Conservation (phyloP, 2,888 invertebrate genomes). For the Deilephila porcellus region DNA sequence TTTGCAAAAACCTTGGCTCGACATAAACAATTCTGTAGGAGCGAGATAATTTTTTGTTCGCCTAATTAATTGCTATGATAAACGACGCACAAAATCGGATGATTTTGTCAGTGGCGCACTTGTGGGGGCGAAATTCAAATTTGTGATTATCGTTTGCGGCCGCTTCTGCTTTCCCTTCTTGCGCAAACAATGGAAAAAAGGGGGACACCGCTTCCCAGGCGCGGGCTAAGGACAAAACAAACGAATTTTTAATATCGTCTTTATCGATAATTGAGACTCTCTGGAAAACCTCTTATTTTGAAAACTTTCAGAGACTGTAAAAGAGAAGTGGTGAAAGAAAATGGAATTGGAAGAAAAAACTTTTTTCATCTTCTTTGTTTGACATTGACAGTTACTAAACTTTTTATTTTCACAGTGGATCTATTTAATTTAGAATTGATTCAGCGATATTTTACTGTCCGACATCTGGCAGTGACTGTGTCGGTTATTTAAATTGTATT, state of each 20-base stretch:
- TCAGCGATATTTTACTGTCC: slow-evolving; percentile 71
- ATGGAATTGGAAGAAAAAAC: slow-evolving; percentile 81
- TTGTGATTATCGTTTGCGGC: slow-evolving; percentile 79
- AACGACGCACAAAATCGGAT: slow-evolving; percentile 78
- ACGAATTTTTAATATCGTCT: slow-evolving; percentile 85
- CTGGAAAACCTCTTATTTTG: slow-evolving; percentile 83
- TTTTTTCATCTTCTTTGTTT: slow-evolving; percentile 85
- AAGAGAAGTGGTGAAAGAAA: slow-evolving; percentile 82
- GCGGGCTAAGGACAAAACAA: slow-evolving; percentile 83
- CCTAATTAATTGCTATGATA: slow-evolving; percentile 78
- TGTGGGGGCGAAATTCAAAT: slow-evolving; percentile 80
- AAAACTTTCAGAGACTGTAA: slow-evolving; percentile 82
- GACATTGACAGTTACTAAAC: slow-evolving; percentile 83
- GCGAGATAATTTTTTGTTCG: slow-evolving; percentile 70
- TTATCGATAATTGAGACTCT: slow-evolving; percentile 85
- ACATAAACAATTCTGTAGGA: slow-evolving; percentile 62
- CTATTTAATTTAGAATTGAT: slow-evolving; percentile 82
- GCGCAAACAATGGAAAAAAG: slow-evolving; percentile 81
- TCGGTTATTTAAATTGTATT: slow-evolving; percentile 63
- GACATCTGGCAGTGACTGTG: slow-evolving; percentile 72
- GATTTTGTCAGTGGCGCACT: slow-evolving; percentile 72
- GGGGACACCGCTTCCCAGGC: slow-evolving; percentile 76
- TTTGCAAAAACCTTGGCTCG: slow-evolving; percentile 57
- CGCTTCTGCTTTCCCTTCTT: slow-evolving; percentile 75
- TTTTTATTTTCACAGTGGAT: slow-evolving; percentile 81